Conservation (phyloP, 2,888 invertebrate genomes). For the Tipula unca region DNA sequence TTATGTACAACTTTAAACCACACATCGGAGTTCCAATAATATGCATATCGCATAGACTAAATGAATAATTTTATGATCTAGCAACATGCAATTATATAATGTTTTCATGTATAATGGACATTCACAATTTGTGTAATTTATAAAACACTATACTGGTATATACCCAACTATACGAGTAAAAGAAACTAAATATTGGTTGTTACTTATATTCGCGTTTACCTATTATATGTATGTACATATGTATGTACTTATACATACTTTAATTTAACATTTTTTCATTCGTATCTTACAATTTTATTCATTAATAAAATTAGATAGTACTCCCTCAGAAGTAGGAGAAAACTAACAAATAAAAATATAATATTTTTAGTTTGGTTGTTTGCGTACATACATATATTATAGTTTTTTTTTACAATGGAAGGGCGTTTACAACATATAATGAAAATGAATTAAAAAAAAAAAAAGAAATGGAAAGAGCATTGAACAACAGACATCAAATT, state of each 20-base stretch:
- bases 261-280: background rate
- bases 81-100: no score
- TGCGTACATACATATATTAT: background rate
- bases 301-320: background rate
- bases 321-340: background rate
- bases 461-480: background rate
- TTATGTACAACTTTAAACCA: no score
- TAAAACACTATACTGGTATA: no score
- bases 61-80: no score
- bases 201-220: background rate
- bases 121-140: no score
- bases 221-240: no score
- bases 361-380: background rate
- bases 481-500: background rate
- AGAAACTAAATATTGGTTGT: background rate
- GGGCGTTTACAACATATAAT: background rate
- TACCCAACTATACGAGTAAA: no score
- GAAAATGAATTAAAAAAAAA: background rate
- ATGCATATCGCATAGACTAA: no score
- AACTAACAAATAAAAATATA: background rate
- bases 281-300: background rate
- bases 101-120: no score
- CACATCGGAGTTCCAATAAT: no score
- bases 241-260: no score
- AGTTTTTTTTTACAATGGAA: background rate